These are phyloP conservation scores for Bovichtus diacanthus DNA, from an alignment of 2,797 vertebrate species.

Conservation along the genomic window DNA sequence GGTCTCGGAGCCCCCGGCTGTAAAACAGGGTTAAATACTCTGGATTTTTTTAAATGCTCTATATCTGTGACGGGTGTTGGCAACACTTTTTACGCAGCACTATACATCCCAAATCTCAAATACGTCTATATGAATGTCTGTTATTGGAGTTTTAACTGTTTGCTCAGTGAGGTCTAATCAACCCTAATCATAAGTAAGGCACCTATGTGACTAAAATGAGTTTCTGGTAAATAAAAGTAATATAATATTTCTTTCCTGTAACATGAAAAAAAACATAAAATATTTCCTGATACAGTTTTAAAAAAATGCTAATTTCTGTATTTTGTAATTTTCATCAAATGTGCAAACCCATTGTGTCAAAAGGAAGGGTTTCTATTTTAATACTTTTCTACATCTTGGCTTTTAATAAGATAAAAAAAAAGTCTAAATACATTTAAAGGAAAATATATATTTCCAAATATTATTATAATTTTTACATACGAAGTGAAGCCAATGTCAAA, in stretches of 20 bases:
- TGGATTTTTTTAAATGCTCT: not conserved
- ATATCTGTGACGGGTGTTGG: not conserved
- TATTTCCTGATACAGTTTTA: not conserved
- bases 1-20: not conserved
- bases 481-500: not conserved
- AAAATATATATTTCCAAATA: not conserved
- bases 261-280: not conserved
- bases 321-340: not conserved
- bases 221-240: not conserved
- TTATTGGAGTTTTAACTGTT: not conserved
- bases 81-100: not conserved
- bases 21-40: not conserved
- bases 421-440: not conserved
- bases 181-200: not conserved
- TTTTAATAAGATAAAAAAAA: not conserved
- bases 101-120: not conserved
- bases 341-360: not conserved
- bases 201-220: not conserved
- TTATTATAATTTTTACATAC: not conserved
- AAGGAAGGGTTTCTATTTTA: not conserved
- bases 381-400: not conserved
- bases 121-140: not conserved
- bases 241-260: not conserved
- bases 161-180: not conserved
- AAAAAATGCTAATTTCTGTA: not conserved